A percentile compares a stretch with the other conserved stretches of the same genome.
These are phyloP conservation scores for Pristionchus mayeri DNA, from an alignment of 2,888 invertebrate species.

Conservation along the genomic window DNA sequence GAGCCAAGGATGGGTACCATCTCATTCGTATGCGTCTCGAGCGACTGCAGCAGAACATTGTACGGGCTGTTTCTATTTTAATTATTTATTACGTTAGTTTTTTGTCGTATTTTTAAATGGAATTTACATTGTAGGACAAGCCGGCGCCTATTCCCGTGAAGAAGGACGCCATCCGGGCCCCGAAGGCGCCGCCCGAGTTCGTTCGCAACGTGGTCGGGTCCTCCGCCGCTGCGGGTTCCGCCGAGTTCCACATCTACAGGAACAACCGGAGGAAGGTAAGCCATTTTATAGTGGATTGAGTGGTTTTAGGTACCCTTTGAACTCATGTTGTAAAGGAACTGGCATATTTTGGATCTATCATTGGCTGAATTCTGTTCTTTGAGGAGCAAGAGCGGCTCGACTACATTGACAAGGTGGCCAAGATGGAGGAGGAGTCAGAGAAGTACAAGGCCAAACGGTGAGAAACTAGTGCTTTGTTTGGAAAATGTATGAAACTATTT, in stretches of 20 bases:
- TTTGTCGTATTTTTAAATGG: neutral
- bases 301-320: too few species aligned
- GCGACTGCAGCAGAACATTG: conserved; percentile 71
- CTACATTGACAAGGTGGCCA: conserved; percentile 90
- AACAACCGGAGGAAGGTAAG: conserved; percentile 87
- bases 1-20: conserved; percentile 71
- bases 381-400: conserved; percentile 94
- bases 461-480: neutral
- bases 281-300: too few species aligned
- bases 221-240: conserved; percentile 98
- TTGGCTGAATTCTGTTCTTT: neutral
- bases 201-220: conserved; percentile 99
- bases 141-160: conserved; percentile 90
- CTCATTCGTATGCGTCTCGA: conserved; percentile 70
- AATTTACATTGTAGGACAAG: conserved; percentile 84
- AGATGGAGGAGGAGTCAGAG: conserved; percentile 87
- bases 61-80: conserved; percentile 47
- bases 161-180: conserved; percentile 82
- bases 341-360: neutral
- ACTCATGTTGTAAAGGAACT: too few species aligned
- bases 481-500: neutral
- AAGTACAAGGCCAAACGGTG: conserved; percentile 84
- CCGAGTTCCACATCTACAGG: conserved; percentile 99
- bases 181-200: conserved; percentile 90
- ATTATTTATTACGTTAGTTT: neutral